These are phyloP conservation scores for Scolopax mira DNA, from an alignment of 2,113 vertebrate species.

Conservation along the genomic window DNA sequence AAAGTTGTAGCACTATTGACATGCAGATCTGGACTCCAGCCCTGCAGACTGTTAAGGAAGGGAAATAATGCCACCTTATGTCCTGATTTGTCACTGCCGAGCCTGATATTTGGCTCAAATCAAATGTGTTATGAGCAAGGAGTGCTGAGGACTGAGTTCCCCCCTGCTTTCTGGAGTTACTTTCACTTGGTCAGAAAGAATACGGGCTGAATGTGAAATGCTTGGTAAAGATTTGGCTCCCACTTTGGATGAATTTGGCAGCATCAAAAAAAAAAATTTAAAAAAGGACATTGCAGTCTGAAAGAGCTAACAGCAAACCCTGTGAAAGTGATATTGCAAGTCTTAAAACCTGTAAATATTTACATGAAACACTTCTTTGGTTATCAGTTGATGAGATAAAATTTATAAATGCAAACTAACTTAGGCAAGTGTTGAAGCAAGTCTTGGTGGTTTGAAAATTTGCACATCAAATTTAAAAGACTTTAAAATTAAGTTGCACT, in stretches of 20 bases:
- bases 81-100: conserved; percentile 61
- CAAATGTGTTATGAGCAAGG: not conserved
- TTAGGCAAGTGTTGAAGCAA: not conserved
- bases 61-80: conserved; percentile 71
- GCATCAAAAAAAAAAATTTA: not conserved
- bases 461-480: not conserved
- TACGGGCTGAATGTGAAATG: not conserved
- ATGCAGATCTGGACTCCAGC: not conserved
- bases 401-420: not conserved
- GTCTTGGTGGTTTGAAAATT: not conserved
- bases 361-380: not conserved
- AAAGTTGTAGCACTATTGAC: not conserved
- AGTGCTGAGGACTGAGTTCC: not conserved
- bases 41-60: conserved; percentile 24
- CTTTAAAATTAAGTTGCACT: not conserved
- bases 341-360: not conserved
- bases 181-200: not conserved
- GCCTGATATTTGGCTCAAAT: not conserved
- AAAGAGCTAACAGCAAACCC: not conserved
- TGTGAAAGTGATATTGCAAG: not conserved
- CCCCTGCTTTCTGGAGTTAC: not conserved
- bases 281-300: not conserved
- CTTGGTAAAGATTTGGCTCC: not conserved
- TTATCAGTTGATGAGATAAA: not conserved
- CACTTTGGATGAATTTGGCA: not conserved